A percentile compares a stretch with the other conserved stretches of the same genome.
These are phyloP conservation scores for Nomada ferruginata DNA, from an alignment of 2,888 invertebrate genomes.

Conservation along the genomic window DNA sequence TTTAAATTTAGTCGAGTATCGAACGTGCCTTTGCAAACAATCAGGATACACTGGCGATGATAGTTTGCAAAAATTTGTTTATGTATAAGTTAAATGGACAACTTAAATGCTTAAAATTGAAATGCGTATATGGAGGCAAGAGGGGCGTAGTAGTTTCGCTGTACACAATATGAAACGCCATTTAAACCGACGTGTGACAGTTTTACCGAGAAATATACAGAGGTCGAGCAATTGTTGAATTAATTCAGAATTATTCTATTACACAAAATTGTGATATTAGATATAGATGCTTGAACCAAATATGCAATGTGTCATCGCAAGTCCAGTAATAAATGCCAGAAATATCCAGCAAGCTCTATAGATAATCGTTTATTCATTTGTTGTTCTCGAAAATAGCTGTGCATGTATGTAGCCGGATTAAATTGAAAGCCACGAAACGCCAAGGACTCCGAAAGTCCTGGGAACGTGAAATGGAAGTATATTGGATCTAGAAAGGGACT, in stretches of 20 bases:
- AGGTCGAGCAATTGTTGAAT: neutral
- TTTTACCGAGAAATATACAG: neutral
- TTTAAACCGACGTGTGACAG: constrained; percentile 1
- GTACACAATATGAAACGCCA: constrained; percentile 5
- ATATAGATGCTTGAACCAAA: too few species aligned
- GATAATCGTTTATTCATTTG: neutral
- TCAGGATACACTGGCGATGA: neutral
- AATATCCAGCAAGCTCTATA: neutral
- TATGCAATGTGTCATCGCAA: too few species aligned
- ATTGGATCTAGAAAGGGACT: constrained; percentile 24
- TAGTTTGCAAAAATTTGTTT: neutral
- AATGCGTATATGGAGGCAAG: constrained; percentile 16
- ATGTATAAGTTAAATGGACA: neutral
- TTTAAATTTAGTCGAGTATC: too few species aligned
- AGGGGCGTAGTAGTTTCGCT: constrained; percentile 1
- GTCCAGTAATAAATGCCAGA: neutral
- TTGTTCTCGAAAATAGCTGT: neutral
- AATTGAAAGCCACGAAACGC: constrained; percentile 7
- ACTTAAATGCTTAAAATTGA: constrained; percentile 1
- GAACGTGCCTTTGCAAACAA: neutral
- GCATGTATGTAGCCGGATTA: neutral
- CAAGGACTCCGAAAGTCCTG: constrained; percentile 10
- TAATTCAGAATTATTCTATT: neutral
- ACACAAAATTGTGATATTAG: neutral
- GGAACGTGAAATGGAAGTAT: constrained; percentile 27